Percentiles rank a stretch among this genome's conserved stretches.
These are phyloP conservation scores for Balearica regulorum DNA, from an alignment of 2,797 vertebrate species.

Conservation along the genomic window DNA sequence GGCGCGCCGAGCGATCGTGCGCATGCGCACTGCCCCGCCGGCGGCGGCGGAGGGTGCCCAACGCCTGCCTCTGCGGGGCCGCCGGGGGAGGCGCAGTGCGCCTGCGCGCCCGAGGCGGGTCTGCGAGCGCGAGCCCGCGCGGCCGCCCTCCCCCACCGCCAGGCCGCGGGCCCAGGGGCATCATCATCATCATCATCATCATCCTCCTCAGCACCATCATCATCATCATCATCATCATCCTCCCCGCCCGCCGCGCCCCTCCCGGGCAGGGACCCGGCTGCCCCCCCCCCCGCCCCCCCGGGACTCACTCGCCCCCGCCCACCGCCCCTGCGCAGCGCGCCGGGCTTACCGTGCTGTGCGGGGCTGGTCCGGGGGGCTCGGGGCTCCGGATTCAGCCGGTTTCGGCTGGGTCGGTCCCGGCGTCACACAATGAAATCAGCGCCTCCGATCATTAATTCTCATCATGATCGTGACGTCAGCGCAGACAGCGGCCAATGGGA, in stretches of 20 bases:
- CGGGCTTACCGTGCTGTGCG: constrained; percentile 10
- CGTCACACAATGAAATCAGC: constrained; percentile 99
- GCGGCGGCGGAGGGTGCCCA: background rate
- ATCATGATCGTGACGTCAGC: constrained; percentile 98
- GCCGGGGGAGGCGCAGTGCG: background rate
- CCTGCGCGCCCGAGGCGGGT: background rate
- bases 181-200: background rate
- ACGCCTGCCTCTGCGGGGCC: background rate
- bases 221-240: background rate
- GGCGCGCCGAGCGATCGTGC: background rate
- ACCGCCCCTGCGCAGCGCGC: background rate
- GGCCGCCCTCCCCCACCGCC: background rate
- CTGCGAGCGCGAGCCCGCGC: background rate
- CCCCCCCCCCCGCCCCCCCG: no score
- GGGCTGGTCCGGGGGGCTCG: constrained; percentile 15
- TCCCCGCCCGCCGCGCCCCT: background rate
- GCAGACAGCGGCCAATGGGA: constrained; percentile 90
- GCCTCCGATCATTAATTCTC: constrained; percentile 99
- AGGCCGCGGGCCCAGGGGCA: background rate
- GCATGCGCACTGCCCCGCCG: background rate
- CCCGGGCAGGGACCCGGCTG: background rate
- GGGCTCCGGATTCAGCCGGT: constrained; percentile 84
- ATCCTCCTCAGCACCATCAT: background rate
- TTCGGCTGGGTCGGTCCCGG: constrained; percentile 86
- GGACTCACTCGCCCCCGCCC: background rate